phyloP scores from a whole-genome alignment of 2,888 invertebrate species.

The Myathropa florea region DNA sequence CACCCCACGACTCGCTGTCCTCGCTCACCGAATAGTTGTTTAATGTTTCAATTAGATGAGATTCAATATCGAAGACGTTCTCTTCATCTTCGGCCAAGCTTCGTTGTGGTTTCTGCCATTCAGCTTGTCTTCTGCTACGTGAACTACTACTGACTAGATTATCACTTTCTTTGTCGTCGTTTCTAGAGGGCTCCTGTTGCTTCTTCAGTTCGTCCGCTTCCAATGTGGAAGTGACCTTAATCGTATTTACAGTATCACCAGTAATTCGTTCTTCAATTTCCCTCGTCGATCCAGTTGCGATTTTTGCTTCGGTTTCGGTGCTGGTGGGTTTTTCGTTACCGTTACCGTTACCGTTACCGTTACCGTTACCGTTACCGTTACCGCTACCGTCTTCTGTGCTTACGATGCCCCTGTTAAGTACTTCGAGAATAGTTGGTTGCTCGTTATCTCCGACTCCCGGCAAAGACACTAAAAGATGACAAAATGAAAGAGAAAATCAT shows the following conservation, averaged over 20 bases:
- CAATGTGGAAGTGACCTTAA: conserved; percentile 45
- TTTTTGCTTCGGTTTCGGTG: not conserved
- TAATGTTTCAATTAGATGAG: conserved; percentile 79
- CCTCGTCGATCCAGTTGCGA: conserved; percentile 44
- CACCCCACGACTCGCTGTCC: conserved; percentile 73
- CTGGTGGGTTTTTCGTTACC: not conserved
- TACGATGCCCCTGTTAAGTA: conserved; percentile 76
- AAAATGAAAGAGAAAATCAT: conserved; percentile 26
- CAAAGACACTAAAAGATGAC: conserved; percentile 78
- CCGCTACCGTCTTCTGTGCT: conserved; percentile 63
- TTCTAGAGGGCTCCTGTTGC: conserved; percentile 17
- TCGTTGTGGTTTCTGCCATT: conserved; percentile 71
- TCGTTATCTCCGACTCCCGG: conserved; percentile 79
- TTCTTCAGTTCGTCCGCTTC: conserved; percentile 12
- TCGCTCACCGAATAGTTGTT: conserved; percentile 74
- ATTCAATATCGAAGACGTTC: conserved; percentile 78
- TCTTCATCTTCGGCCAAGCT: conserved; percentile 64
- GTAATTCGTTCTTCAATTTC: conserved; percentile 8
- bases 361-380: conserved; percentile 45
- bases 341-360: conserved; percentile 46
- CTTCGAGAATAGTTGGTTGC: conserved; percentile 78
- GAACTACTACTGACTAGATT: conserved; percentile 74
- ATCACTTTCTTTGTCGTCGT: conserved; percentile 66
- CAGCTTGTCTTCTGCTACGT: conserved; percentile 62
- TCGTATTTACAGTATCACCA: conserved; percentile 49